Evolutionary conservation across 2,888 invertebrate species (phyloP), one percentile per base, ranked within the genome.

Genomic region (Carpatolechia fugitivella): DNA sequence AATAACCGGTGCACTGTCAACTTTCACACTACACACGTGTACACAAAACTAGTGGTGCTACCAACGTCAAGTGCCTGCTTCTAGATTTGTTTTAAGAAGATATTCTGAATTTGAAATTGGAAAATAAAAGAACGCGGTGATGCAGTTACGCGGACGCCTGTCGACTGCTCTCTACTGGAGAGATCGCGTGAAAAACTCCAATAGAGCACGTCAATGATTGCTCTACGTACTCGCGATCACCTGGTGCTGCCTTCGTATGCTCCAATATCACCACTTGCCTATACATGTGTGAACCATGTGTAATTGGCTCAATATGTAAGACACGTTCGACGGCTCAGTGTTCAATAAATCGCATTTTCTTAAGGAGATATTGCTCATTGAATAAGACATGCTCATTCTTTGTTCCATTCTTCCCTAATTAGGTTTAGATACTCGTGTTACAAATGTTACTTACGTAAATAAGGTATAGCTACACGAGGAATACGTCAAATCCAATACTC

Each of bases 141-240:
- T 69, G 65, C 69, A 70, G 77, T 68, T 66, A 71, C 82, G 81
- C 83, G 77, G 66, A 70, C 84, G 81, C 81, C 74, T 65, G 63
- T 58, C 74, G 76, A 87, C 88, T 88, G 86, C 75, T 86, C 86
- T 87, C 84, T 82, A 71, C 75, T 68, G 72, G 88, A 84, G 89
- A 90, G 88, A 89, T 89, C 88, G 24, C 86, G 83, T 86, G 88
- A 83, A 88, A 87, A 86, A 82, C 82, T 71, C 72, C 79, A 69
- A 78, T 82, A 80, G 74, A 81, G 76, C 84, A 85, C 80, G 75
- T 78, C 78, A 76, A 78, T 78, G 79, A 68, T 71, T 69, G 66
- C 61, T 56, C 56, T 54, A 56, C 63, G 61, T 56, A 38, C 59
- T 52, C 52, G 55, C 52, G 49, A 58, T 13, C 29, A 53, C 35